Base-by-base conservation (phyloP, 2,113 vertebrate genomes). In the Onychostoma macrolepis region DNA sequence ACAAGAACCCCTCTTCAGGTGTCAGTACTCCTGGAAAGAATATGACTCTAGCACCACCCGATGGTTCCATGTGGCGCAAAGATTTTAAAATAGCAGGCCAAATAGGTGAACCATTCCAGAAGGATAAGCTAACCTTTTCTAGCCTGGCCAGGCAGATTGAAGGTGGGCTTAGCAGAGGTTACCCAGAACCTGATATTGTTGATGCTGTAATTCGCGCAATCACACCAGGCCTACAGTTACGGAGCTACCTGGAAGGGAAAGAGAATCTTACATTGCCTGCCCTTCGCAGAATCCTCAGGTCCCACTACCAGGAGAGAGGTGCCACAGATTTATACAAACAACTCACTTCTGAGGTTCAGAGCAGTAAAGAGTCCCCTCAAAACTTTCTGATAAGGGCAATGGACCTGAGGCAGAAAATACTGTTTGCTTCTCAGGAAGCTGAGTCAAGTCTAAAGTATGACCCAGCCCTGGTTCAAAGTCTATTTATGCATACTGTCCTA, bases 321-420 rank as follows among this genome's bases (percentile, higher is more conserved):
- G 63, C 38, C 7, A 83, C 81, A 12, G 61, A 83, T 7, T 45
- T 83, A 19, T 67, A 43, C 41, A 67, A 67, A 48, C 58, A 45
- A 45, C 81, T 83, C 21, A 69, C 81, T 8, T 43, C 81, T 41
- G 81, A 83, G 36, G 81, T 45, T 10, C 81, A 83, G 28, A 83
- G 43, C 3, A 69, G 61, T 28, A 83, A 69, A 83, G 81, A 83
- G 45, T 43, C 58, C 2, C 81, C 81, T 10, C 81, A 80, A 33
- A 56, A 56, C 77, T 80, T 80, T 33, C 58, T 86, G 9, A 24
- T 86, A 3, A 63, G 63, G 10, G 58, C 30, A 33, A 43, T 86
- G 58, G 74, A 85, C 15, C 21, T 78, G 15, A 85, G 74, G 63
- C 72, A 85, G 36, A 36, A 36, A 36, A 36, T 36, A 36, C 33